Evolutionary conservation across 2,113 vertebrate genomes (phyloP).

Genomic region (Tychaedon coryphoeus): DNA sequence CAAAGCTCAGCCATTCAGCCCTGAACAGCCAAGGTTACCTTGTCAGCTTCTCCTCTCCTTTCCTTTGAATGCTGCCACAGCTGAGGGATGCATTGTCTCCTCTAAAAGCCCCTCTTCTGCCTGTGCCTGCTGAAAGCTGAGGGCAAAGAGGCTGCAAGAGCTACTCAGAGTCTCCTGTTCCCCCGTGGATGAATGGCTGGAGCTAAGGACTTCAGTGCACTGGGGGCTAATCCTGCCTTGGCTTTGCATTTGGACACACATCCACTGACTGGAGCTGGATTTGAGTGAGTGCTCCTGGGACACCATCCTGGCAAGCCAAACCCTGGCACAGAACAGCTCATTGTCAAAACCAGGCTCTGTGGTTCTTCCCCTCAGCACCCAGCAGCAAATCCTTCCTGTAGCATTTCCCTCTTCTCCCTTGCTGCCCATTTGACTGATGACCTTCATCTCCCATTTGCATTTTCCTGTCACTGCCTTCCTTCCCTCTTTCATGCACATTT

Average conservation of each 20-base stretch:
- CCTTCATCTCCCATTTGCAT: background rate
- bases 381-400: background rate
- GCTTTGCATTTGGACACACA: rapidly evolving
- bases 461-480: background rate
- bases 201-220: background rate
- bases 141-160: background rate
- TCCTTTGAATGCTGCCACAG: background rate
- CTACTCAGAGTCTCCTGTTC: background rate
- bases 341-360: background rate
- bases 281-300: background rate
- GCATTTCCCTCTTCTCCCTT: background rate
- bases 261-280: background rate
- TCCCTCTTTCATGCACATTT: background rate
- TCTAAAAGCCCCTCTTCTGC: background rate
- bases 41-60: background rate
- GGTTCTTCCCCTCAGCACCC: background rate
- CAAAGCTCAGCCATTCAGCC: background rate
- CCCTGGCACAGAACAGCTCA: background rate
- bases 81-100: background rate
- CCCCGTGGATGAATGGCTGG: background rate
- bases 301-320: background rate
- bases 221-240: background rate
- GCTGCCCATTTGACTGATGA: background rate
- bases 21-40: background rate
- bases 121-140: background rate